These are phyloP conservation scores for Drosophila mauritiana DNA, from an alignment of 1,140 invertebrate genomes.

Conservation along the genomic window DNA sequence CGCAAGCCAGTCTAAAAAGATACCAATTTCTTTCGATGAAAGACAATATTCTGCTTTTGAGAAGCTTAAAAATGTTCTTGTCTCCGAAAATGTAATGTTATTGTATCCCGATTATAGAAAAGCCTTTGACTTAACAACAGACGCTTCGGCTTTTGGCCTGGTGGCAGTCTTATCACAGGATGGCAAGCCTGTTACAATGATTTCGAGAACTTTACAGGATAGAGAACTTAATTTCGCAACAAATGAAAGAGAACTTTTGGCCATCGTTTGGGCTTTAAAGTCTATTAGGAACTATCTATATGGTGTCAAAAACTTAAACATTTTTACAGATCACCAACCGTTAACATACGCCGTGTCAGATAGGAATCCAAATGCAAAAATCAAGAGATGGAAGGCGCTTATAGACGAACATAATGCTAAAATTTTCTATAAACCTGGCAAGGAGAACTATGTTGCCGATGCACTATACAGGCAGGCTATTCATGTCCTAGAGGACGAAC, in stretches of 20 bases:
- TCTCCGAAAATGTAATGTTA: not conserved
- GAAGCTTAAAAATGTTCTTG: not conserved
- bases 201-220: constrained; percentile 3
- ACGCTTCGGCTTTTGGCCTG: not conserved
- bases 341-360: too few relatives aligned
- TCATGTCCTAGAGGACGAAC: too few relatives aligned
- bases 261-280: not conserved
- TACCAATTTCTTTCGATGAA: not conserved
- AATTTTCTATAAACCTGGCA: too few relatives aligned
- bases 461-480: too few relatives aligned
- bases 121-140: not conserved
- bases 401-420: too few relatives aligned
- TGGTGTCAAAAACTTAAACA: too few relatives aligned
- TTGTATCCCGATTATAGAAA: not conserved
- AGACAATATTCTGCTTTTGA: constrained; percentile 1
- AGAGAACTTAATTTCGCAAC: not conserved
- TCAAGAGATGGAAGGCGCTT: too few relatives aligned
- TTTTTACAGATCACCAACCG: too few relatives aligned
- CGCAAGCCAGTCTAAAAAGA: not conserved
- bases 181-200: constrained; percentile 4
- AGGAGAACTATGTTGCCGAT: too few relatives aligned
- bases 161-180: constrained; percentile 1
- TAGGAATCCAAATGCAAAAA: too few relatives aligned
- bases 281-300: too few relatives aligned
- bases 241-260: too few relatives aligned